phyloP scores from a whole-genome alignment of 2,888 invertebrate species.

The Mantis religiosa region DNA sequence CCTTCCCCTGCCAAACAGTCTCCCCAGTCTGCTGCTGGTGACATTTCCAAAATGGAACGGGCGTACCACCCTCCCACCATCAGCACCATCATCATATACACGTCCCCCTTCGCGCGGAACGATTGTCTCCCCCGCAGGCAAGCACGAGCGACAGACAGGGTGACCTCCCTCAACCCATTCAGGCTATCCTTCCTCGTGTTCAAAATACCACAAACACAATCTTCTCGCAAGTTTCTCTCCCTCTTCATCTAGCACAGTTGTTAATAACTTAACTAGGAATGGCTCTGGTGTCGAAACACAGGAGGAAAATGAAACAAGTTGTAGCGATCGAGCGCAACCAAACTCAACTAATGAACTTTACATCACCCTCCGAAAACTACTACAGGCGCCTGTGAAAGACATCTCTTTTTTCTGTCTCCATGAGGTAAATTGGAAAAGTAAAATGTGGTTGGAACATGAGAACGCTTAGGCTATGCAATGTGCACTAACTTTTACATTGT shows the following conservation, averaged over 20 bases:
- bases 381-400: not conserved
- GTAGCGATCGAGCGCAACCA: not conserved
- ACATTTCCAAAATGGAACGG: conserved; percentile 26
- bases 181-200: not conserved
- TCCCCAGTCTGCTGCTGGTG: conserved; percentile 11
- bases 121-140: conserved; percentile 3
- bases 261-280: not conserved
- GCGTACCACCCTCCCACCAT: not conserved
- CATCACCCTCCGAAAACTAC: not conserved
- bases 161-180: not conserved
- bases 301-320: not conserved
- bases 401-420: not conserved
- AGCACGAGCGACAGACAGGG: not conserved
- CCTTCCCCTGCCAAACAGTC: not conserved
- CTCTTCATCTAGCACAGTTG: not conserved
- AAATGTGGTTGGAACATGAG: not conserved
- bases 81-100: not conserved
- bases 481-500: no score
- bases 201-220: conserved; percentile 1
- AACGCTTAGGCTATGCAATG: not conserved
- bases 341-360: not conserved
- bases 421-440: not conserved
- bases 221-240: not conserved
- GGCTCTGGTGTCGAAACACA: not conserved
- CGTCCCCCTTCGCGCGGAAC: not conserved